A percentile compares a stretch with the other conserved stretches of the same genome.
phyloP scores from a whole-genome alignment of 1,140 invertebrate species.

The Drosophila grimshawi region DNA sequence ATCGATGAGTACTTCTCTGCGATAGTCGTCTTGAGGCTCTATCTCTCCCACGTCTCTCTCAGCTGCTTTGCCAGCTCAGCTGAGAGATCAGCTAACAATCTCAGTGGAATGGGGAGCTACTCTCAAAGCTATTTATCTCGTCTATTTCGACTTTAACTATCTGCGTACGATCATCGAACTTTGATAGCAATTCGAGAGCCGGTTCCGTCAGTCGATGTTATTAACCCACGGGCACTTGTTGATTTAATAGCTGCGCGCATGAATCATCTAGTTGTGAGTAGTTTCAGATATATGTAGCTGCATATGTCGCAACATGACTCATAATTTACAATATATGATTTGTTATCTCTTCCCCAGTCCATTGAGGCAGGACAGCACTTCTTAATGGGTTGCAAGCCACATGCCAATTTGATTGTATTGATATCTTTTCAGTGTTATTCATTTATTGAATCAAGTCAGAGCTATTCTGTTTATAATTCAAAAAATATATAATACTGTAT shows the following conservation, averaged over 20 bases:
- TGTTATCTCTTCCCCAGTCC: background rate
- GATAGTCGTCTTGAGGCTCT: slow-evolving; percentile 9
- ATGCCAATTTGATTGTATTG: background rate
- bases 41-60: background rate
- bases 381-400: background rate
- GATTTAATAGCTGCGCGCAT: slow-evolving; percentile 12
- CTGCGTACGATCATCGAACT: slow-evolving; percentile 13
- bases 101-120: slow-evolving; percentile 3
- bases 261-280: slow-evolving; percentile 16
- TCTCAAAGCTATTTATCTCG: background rate
- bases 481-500: background rate
- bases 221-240: slow-evolving; percentile 5
- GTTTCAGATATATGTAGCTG: background rate
- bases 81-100: background rate
- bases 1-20: slow-evolving; percentile 27
- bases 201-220: background rate
- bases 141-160: background rate
- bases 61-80: slow-evolving; percentile 1
- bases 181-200: background rate
- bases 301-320: slow-evolving; percentile 9
- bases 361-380: slow-evolving; percentile 17
- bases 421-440: background rate
- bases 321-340: slow-evolving; percentile 6
- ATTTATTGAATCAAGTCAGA: background rate
- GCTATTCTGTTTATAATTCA: background rate